Evolutionary conservation across 2,888 invertebrate species (phyloP).

Genomic region (Hydraecia micacea): DNA sequence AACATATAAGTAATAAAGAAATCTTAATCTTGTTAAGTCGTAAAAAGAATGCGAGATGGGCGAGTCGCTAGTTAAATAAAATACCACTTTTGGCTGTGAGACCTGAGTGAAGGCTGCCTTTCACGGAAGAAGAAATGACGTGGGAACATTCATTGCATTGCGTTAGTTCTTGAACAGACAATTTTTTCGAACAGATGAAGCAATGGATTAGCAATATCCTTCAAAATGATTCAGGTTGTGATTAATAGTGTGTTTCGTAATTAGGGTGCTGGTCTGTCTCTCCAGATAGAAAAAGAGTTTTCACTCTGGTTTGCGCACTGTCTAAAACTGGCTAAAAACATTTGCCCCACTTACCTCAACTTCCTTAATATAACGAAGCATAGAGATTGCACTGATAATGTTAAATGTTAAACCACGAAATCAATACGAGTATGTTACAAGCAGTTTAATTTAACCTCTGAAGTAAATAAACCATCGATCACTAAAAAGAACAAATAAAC

Average conservation of each 20-base stretch:
- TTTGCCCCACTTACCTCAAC: background rate
- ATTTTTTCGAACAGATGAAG: no score
- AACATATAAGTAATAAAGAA: background rate
- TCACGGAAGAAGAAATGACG: no score
- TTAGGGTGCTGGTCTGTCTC: no score
- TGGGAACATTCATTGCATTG: no score
- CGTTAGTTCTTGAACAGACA: no score
- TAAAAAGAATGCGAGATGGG: background rate
- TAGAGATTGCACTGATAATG: background rate
- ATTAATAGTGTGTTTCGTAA: no score
- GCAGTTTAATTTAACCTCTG: constrained; percentile 10
- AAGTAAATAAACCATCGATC: constrained; percentile 22
- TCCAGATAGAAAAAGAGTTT: background rate
- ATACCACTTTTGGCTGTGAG: background rate
- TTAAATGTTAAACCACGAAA: constrained; percentile 14
- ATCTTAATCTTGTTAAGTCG: background rate
- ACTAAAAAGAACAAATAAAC: no score
- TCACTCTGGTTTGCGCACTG: background rate
- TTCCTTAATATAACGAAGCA: background rate
- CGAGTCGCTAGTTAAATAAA: background rate
- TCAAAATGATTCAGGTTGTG: no score
- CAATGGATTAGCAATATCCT: no score
- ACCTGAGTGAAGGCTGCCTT: no score
- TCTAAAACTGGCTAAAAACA: background rate
- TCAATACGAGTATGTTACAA: background rate